phyloP scores from a whole-genome alignment of 2,797 vertebrate genomes.

The Paramormyrops hopkinsi region DNA sequence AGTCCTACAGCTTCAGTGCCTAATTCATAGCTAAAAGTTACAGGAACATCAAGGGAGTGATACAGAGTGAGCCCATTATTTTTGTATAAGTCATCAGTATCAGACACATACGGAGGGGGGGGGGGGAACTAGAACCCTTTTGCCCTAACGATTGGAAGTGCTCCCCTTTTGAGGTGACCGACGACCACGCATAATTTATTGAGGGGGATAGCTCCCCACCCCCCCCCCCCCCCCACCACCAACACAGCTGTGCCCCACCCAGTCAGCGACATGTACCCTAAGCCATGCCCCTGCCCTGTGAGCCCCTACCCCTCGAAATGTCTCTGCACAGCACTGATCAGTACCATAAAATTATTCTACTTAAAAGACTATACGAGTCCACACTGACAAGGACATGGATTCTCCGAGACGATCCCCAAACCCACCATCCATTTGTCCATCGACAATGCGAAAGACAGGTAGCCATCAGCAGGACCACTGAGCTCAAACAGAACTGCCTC shows the following conservation, averaged over 20 bases:
- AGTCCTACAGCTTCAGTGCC: neutral
- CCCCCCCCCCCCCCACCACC: no score
- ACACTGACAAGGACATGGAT: neutral
- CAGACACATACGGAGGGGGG: neutral
- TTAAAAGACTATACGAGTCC: neutral
- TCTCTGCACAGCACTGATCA: neutral
- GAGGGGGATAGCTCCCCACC: neutral
- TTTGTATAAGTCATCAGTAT: neutral
- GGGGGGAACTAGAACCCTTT: neutral
- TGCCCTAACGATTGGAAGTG: neutral
- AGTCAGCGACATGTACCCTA: neutral
- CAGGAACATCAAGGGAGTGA: neutral
- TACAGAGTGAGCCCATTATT: neutral
- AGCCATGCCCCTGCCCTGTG: neutral
- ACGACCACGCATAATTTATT: neutral
- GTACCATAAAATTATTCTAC: neutral
- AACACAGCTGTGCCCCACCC: neutral
- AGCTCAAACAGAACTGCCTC: conserved; percentile 67
- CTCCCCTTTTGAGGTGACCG: neutral
- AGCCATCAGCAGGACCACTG: conserved; percentile 73
- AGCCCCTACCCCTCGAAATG: neutral
- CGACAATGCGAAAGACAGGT: conserved; percentile 74
- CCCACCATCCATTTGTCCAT: conserved; percentile 82
- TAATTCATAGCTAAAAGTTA: neutral
- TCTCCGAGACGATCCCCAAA: conserved; percentile 41